Evolutionary conservation across 2,888 invertebrate species (phyloP).

Genomic region (Tetragonula carbonaria): DNA sequence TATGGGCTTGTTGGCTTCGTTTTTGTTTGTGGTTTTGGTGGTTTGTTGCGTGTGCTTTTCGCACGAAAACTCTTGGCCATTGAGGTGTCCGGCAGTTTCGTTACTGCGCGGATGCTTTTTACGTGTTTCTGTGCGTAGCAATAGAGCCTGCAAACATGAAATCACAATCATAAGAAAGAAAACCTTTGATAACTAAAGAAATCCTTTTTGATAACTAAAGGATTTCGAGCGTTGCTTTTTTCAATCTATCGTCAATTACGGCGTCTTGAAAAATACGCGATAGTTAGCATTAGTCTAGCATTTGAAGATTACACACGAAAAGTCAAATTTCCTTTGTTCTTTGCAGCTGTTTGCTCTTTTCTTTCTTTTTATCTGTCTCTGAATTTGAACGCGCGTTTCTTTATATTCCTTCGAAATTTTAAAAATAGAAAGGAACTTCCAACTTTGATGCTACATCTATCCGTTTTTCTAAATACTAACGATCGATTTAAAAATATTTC

Average conservation of each 20-base stretch:
- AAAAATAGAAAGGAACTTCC: too few relatives aligned
- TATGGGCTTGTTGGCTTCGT: constrained; percentile 87
- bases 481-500: too few relatives aligned
- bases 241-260: not conserved
- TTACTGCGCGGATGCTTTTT: constrained; percentile 95
- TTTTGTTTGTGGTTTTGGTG: constrained; percentile 82
- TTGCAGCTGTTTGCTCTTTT: too few relatives aligned
- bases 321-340: too few relatives aligned
- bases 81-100: constrained; percentile 91
- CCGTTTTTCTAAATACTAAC: too few relatives aligned
- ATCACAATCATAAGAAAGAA: not conserved
- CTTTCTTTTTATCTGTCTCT: too few relatives aligned
- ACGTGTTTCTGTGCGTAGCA: constrained; percentile 99
- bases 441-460: too few relatives aligned
- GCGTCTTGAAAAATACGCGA: not conserved
- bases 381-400: too few relatives aligned
- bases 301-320: too few relatives aligned
- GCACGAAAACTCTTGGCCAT: constrained; percentile 87
- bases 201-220: not conserved
- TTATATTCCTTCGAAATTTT: too few relatives aligned
- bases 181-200: not conserved
- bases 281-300: not conserved
- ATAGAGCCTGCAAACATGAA: constrained; percentile 88
- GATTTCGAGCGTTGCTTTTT: not conserved
- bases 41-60: constrained; percentile 85